Percentiles rank a stretch among this genome's conserved stretches.
Conservation (phyloP, 2,113 vertebrate species). For the Labeo rohita region DNA sequence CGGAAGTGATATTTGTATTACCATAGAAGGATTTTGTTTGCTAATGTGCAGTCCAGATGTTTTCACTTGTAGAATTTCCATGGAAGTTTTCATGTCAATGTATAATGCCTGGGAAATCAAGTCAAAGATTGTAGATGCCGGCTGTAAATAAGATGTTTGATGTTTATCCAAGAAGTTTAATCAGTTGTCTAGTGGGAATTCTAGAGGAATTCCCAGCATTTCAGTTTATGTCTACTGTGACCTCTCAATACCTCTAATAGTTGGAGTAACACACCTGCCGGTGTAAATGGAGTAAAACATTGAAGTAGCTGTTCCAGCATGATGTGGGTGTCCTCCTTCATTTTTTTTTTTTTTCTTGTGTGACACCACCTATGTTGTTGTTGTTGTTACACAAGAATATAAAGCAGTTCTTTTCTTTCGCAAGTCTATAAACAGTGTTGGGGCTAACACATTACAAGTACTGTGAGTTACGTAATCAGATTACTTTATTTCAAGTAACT, state of each 20-base stretch:
- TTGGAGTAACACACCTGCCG: constrained; percentile 4
- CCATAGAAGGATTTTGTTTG: not conserved
- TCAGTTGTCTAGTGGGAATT: not conserved
- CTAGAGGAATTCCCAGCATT: constrained; percentile 1
- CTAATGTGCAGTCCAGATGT: not conserved
- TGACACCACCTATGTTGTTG: not conserved
- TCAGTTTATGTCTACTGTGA: not conserved
- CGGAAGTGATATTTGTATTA: not conserved
- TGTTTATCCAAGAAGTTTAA: not conserved
- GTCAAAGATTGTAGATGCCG: not conserved
- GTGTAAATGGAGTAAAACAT: not conserved
- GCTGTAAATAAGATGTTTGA: constrained; percentile 1
- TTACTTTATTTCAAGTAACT: too few species aligned
- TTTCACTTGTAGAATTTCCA: not conserved
- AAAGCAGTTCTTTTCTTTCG: not conserved
- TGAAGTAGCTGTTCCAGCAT: not conserved
- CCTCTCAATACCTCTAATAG: not conserved
- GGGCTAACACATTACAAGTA: too few species aligned
- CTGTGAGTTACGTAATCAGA: too few species aligned
- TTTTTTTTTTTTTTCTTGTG: not conserved
- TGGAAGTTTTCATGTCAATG: not conserved
- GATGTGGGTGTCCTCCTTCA: not conserved
- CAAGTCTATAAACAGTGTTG: too few species aligned
- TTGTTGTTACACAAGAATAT: not conserved
- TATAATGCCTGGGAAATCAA: not conserved